These are phyloP conservation scores for Mus spicilegus DNA, from an alignment of 2,113 vertebrate genomes.

Conservation along the genomic window DNA sequence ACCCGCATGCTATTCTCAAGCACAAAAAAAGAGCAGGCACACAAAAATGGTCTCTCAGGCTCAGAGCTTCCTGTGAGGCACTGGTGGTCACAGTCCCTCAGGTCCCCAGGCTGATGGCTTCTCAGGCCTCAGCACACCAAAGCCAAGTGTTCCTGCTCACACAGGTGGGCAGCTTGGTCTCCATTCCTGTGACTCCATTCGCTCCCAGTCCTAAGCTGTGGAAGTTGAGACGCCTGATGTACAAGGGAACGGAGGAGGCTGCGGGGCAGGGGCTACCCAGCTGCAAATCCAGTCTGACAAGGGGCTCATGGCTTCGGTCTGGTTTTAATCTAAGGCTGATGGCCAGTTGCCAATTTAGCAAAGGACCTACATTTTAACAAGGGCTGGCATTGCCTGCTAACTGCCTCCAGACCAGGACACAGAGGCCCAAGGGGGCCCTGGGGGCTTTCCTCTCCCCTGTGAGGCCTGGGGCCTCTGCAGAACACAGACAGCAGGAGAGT, in stretches of 20 bases:
- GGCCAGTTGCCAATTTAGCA: conserved; percentile 83
- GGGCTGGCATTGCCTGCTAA: conserved; percentile 77
- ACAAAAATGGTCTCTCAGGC: background rate
- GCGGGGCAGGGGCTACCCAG: background rate
- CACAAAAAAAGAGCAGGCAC: background rate
- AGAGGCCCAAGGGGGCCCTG: background rate
- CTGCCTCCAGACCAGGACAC: conserved; percentile 70
- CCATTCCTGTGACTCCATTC: background rate
- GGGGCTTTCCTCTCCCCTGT: background rate
- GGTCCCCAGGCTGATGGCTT: background rate
- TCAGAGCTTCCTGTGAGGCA: background rate
- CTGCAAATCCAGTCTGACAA: conserved; percentile 55
- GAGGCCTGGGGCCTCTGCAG: background rate
- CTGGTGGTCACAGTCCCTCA: background rate
- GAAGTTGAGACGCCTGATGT: background rate
- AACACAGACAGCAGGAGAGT: background rate
- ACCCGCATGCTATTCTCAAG: background rate
- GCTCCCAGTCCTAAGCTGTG: background rate
- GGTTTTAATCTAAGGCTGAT: conserved; percentile 84
- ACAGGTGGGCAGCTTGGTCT: background rate
- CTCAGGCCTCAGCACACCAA: background rate
- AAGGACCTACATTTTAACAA: conserved; percentile 85
- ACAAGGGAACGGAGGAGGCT: accelerated
- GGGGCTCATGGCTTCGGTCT: conserved; percentile 73
- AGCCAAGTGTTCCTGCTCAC: background rate